phyloP scores from a whole-genome alignment of 2,888 invertebrate species.

The Spisula solida region DNA sequence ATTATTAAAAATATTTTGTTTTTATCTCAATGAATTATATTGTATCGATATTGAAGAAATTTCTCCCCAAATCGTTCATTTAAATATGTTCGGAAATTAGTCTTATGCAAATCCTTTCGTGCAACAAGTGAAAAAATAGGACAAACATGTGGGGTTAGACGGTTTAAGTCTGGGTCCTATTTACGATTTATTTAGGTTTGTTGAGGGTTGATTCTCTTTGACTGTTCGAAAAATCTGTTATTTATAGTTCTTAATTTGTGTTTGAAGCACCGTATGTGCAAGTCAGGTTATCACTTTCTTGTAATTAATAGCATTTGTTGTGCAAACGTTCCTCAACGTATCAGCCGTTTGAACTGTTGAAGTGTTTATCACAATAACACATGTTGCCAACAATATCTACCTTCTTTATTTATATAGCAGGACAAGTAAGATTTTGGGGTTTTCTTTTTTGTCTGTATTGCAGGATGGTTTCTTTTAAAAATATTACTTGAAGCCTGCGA shows the following conservation, averaged over 20 bases:
- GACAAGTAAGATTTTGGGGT: no score
- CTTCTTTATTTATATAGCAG: no score
- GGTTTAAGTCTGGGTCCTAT: background rate
- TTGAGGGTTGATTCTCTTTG: background rate
- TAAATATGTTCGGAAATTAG: background rate
- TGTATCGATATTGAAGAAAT: background rate
- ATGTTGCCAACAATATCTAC: no score
- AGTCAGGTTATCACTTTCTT: background rate
- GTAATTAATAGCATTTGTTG: no score
- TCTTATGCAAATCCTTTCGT: background rate
- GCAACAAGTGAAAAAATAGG: slow-evolving; percentile 6
- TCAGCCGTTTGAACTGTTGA: no score
- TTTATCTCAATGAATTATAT: background rate
- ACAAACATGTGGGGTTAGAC: background rate
- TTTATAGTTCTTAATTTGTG: background rate
- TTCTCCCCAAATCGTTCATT: background rate
- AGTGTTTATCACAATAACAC: no score
- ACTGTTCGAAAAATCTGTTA: background rate
- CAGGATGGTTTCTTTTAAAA: no score
- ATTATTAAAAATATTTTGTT: background rate
- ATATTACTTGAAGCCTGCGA: no score
- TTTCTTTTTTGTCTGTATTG: no score
- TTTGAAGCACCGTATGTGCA: background rate
- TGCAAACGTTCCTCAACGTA: background rate
- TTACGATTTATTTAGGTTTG: no score